Percentiles rank a stretch among this genome's conserved stretches.
Evolutionary conservation across 2,113 vertebrate species (phyloP).

Genomic region (Peromyscus maniculatus): DNA sequence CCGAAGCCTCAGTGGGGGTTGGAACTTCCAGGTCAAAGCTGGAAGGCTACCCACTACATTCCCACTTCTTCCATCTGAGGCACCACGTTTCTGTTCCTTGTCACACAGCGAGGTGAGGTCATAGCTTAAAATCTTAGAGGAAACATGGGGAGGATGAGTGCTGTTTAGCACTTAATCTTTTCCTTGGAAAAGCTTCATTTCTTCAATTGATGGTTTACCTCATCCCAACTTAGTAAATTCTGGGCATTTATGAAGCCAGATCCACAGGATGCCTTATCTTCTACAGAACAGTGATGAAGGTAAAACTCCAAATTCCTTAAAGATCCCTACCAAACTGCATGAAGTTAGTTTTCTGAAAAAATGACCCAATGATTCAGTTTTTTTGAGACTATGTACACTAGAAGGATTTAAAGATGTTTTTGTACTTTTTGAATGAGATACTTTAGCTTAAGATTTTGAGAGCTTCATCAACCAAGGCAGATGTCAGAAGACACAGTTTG

Average conservation of each 20-base stretch:
- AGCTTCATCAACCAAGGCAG: not conserved
- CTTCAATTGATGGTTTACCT: not conserved
- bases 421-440: not conserved
- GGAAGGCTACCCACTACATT: not conserved
- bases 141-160: not conserved
- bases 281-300: not conserved
- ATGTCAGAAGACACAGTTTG: not conserved
- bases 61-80: not conserved
- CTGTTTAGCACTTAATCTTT: fast-evolving
- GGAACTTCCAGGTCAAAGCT: too few species aligned
- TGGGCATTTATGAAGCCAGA: not conserved
- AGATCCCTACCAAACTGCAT: not conserved
- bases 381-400: not conserved
- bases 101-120: not conserved
- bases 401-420: not conserved
- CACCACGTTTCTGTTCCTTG: not conserved
- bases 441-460: conserved; percentile 33
- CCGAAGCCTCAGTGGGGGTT: too few species aligned
- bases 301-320: not conserved
- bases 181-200: not conserved
- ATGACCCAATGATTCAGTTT: not conserved
- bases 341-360: conserved; percentile 13
- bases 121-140: not conserved
- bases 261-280: not conserved
- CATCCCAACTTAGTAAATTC: not conserved